Conservation (phyloP, 53 echinoderm and acorn worm genomes). For the Paelopatides confundens region DNA sequence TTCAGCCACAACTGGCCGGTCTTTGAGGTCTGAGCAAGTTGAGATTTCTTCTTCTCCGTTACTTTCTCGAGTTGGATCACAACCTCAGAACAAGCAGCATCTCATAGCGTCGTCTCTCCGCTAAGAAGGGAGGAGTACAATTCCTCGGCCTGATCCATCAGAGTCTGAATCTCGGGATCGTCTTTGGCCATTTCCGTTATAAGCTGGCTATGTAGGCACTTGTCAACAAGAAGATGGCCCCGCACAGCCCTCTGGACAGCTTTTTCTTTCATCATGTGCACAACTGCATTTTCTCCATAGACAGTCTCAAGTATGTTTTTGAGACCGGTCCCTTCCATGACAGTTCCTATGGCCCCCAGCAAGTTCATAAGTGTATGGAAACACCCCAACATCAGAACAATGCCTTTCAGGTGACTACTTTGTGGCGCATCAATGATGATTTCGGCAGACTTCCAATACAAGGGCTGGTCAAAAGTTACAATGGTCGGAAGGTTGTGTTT, state of each 20-base stretch:
- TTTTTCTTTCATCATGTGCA: slow-evolving; percentile 60
- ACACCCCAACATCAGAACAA: slow-evolving; percentile 53
- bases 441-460: slow-evolving; percentile 43
- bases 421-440: not conserved
- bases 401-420: slow-evolving; percentile 12
- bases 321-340: slow-evolving; percentile 52
- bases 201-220: slow-evolving; percentile 46
- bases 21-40: too few relatives aligned
- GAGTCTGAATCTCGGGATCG: too few relatives aligned
- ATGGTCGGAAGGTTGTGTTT: slow-evolving; percentile 15
- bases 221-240: slow-evolving; percentile 60
- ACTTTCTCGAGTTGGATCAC: not conserved
- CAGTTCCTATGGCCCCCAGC: slow-evolving; percentile 53
- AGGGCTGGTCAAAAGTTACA: slow-evolving; percentile 55
- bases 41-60: too few relatives aligned
- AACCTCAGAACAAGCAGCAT: too few relatives aligned
- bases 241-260: slow-evolving; percentile 55
- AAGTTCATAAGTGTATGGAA: slow-evolving; percentile 52
- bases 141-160: not conserved
- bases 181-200: not conserved
- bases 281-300: slow-evolving; percentile 57
- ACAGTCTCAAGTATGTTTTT: slow-evolving; percentile 28
- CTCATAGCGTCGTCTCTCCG: not conserved
- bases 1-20: slow-evolving; percentile 27
- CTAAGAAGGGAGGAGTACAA: not conserved